A percentile compares a stretch with the other conserved stretches of the same genome.
Evolutionary conservation across 2,113 vertebrate genomes (phyloP).

Genomic region (Sclerurus mexicanus): DNA sequence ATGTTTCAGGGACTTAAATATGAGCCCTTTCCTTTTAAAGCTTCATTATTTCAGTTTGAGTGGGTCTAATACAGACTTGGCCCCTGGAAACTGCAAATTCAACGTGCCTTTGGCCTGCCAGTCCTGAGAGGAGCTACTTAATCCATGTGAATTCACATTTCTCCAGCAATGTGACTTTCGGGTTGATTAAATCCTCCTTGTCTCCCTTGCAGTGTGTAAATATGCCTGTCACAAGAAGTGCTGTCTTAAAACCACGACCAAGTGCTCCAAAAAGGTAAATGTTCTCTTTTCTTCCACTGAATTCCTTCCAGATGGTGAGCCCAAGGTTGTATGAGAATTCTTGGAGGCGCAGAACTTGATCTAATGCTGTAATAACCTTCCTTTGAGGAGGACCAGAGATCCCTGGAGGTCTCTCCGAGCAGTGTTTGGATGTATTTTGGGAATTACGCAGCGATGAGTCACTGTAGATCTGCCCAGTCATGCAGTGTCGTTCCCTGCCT

Average conservation of each 20-base stretch:
- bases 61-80: not conserved
- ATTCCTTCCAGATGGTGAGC: not conserved
- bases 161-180: not conserved
- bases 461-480: not conserved
- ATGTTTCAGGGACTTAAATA: not conserved
- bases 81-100: not conserved
- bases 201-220: conserved; percentile 88
- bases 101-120: not conserved
- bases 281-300: not conserved
- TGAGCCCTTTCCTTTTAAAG: not conserved
- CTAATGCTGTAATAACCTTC: not conserved
- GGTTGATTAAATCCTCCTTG: not conserved
- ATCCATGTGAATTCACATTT: not conserved
- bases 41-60: not conserved
- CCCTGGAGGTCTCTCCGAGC: not conserved
- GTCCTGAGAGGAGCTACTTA: not conserved
- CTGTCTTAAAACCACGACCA: conserved; percentile 90
- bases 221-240: conserved; percentile 98
- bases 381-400: not conserved
- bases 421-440: not conserved
- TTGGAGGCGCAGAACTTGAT: not conserved
- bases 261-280: conserved; percentile 96
- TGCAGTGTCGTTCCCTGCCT: not conserved
- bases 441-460: not conserved
- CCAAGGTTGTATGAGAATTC: not conserved